Evolutionary conservation across 2,888 invertebrate species (phyloP), one percentile per base, ranked within the genome.

Genomic region (Eilema sororculum): DNA sequence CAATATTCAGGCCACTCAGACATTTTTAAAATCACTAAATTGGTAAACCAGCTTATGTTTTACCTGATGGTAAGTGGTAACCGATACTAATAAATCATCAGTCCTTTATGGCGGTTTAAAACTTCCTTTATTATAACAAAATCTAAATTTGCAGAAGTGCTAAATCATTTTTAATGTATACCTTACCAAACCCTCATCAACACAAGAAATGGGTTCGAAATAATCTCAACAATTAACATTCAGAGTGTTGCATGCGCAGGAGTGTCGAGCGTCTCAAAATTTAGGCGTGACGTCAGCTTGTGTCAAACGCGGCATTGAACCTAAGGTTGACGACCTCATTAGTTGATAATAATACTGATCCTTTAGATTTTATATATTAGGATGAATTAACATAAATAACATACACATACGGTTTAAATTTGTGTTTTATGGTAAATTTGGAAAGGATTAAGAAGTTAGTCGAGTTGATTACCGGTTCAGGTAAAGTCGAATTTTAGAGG

Each of bases 261-360:
- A 64, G 60, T 59, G 5, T 28, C 12, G 33, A 25, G 6, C 66
- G 46, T 9, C 13, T 70, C 41, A 28, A 68, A 71, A 73, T 52
- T 72, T 62, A 70, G 65, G 16, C 52, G 72, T 79, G 80, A 80
- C 76, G 78, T 80, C 78, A 80, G 60, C 60, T 74, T 33, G n/a
- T 65, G 81, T 80, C 79, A 78, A 73, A 80, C 60, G 67, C 69
- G 81, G 74, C 81, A 79, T 75, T 81, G 81, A 79, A 79, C 74
- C 63, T 52, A 69, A 58, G 65, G 80, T 76, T 68, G 68, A 25
- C 65, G 78, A 78, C 65, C 76, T 61, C 67, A 68, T 73, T 74
- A 68, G 62, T 65, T 56, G 71, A 25, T 65, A 66, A 66, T 67
- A 70, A 64, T 68, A 46, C 46, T 41, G 10, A 52, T 46, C 52